Conservation (phyloP, 35 echinoderm and acorn worm genomes). For the Heliocidaris tuberculata region DNA sequence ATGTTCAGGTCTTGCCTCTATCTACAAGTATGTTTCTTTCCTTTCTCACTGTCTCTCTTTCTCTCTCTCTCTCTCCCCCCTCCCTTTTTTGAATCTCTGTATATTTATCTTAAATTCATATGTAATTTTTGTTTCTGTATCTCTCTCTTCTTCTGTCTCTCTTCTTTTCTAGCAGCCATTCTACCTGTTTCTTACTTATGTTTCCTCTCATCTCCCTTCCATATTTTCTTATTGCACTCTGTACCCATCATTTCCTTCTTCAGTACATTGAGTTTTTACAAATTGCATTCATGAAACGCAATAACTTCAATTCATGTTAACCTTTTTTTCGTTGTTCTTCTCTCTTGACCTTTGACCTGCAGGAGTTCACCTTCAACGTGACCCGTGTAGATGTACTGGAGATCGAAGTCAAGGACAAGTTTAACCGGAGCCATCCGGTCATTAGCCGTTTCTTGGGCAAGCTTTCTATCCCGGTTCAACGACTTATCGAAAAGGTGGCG, state of each 20-base stretch:
- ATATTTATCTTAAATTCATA: not conserved
- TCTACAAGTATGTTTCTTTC: too few species aligned
- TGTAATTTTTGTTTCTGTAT: not conserved
- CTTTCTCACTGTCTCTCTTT: not conserved
- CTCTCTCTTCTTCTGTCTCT: not conserved
- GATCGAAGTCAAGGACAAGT: constrained; percentile 97
- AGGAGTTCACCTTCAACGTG: constrained; percentile 88
- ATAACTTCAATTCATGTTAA: not conserved
- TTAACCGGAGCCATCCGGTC: constrained; percentile 86
- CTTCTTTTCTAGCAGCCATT: not conserved
- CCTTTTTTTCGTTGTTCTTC: not conserved
- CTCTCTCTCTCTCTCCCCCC: not conserved
- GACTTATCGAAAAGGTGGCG: constrained; percentile 84
- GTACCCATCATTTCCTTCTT: too few species aligned
- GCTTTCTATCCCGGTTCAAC: constrained; percentile 84
- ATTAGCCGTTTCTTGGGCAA: constrained; percentile 94
- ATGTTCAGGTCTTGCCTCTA: not conserved
- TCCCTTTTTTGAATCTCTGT: not conserved
- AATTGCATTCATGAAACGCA: not conserved
- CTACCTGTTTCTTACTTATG: too few species aligned
- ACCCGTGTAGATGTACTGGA: constrained; percentile 83
- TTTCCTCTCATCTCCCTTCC: too few species aligned
- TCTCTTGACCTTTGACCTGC: constrained; percentile 3
- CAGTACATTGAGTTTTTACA: not conserved
- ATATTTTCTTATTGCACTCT: too few species aligned